These are phyloP conservation scores for Halcyon leucocephala DNA, from an alignment of 2,797 vertebrate species.

Conservation along the genomic window DNA sequence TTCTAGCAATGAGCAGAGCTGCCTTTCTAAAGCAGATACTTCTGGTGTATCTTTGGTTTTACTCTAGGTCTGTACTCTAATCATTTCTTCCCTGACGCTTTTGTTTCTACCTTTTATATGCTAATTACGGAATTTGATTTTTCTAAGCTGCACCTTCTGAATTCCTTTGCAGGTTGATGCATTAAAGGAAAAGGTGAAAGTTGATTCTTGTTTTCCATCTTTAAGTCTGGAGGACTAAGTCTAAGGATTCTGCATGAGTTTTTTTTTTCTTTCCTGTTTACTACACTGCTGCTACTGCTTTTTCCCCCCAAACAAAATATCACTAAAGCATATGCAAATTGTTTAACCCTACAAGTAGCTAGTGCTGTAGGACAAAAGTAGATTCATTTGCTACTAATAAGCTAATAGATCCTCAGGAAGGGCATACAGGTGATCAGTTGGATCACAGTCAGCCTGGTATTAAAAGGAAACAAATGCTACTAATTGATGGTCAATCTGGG, in stretches of 20 bases:
- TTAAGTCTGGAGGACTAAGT: conserved; percentile 97
- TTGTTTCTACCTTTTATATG: conserved; percentile 89
- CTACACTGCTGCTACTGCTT: conserved; percentile 89
- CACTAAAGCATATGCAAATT: conserved; percentile 88
- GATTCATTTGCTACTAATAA: conserved; percentile 81
- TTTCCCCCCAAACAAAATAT: conserved; percentile 79
- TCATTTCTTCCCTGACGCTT: conserved; percentile 83
- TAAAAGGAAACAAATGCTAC: neutral
- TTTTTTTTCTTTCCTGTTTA: conserved; percentile 81
- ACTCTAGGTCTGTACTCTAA: conserved; percentile 70
- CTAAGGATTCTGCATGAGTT: conserved; percentile 94
- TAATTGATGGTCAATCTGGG: neutral
- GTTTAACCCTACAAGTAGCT: conserved; percentile 85
- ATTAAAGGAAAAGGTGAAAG: conserved; percentile 97
- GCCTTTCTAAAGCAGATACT: conserved; percentile 70
- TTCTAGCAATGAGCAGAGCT: conserved; percentile 29
- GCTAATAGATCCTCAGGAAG: conserved; percentile 77
- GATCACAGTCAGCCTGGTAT: conserved; percentile 75
- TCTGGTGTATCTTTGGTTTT: conserved; percentile 66
- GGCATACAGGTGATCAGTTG: conserved; percentile 81
- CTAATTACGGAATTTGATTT: conserved; percentile 88
- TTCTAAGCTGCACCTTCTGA: conserved; percentile 96
- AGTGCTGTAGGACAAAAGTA: conserved; percentile 82
- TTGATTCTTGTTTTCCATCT: conserved; percentile 95
- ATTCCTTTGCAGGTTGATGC: conserved; percentile 97